Conservation (phyloP, 2,113 vertebrate species). For the Toxostoma redivivum region DNA sequence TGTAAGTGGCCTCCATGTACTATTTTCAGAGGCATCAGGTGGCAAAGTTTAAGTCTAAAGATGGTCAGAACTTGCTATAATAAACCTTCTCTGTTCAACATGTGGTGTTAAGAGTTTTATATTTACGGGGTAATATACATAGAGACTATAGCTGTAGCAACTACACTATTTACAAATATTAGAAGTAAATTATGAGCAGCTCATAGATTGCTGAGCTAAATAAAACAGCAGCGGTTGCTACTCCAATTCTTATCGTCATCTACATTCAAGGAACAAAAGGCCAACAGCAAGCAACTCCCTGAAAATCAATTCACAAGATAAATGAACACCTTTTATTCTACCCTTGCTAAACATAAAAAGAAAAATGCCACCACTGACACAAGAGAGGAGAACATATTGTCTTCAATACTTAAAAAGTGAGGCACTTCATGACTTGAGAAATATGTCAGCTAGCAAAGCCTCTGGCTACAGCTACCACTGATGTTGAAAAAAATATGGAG, state of each 20-base stretch:
- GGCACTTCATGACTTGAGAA: not conserved
- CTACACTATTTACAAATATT: conserved; percentile 43
- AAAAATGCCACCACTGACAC: not conserved
- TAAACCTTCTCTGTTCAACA: not conserved
- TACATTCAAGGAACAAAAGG: not conserved
- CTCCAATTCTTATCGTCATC: not conserved
- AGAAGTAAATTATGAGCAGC: not conserved
- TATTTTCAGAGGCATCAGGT: conserved; percentile 51
- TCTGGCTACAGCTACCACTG: not conserved
- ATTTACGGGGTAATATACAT: not conserved
- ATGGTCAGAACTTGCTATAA: conserved; percentile 41
- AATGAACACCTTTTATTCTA: not conserved
- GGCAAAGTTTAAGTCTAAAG: conserved; percentile 52
- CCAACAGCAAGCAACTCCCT: not conserved
- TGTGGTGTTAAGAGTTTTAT: not conserved
- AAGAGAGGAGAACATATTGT: not conserved
- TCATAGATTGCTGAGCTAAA: not conserved
- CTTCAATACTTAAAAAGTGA: not conserved
- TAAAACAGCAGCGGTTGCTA: not conserved
- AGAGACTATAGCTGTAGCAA: conserved; percentile 53
- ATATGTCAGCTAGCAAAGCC: not conserved
- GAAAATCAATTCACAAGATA: not conserved
- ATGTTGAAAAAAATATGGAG: not conserved
- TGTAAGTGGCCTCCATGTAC: not conserved
- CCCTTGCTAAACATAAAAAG: not conserved